Percentiles rank a stretch among this genome's conserved stretches.
Evolutionary conservation across 2,888 invertebrate species (phyloP).

Genomic region (Chalcosyrphus nemorum): DNA sequence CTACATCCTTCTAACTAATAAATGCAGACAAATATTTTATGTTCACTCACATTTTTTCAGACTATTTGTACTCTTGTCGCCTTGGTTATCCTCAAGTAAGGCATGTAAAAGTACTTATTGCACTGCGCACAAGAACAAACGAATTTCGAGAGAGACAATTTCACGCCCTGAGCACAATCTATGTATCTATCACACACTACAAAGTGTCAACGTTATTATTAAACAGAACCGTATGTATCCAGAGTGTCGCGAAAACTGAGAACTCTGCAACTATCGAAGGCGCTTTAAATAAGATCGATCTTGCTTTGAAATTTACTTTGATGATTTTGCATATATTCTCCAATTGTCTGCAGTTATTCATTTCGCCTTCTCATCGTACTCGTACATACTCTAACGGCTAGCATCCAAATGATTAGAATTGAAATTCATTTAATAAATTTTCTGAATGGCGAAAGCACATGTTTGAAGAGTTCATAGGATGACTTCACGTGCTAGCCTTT

Average conservation of each 20-base stretch:
- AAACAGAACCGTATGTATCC: constrained; percentile 16
- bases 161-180: not conserved
- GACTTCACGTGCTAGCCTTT: not conserved
- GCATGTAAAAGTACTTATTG: constrained; percentile 21
- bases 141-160: not conserved
- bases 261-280: constrained; percentile 12
- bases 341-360: constrained; percentile 22
- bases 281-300: constrained; percentile 65
- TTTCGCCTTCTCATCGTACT: not conserved
- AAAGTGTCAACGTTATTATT: not conserved
- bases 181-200: not conserved
- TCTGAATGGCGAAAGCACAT: not conserved
- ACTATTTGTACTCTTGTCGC: constrained; percentile 3
- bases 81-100: constrained; percentile 36
- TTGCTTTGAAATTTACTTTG: constrained; percentile 23
- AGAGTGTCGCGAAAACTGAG: constrained; percentile 56
- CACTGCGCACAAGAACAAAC: not conserved
- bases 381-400: not conserved
- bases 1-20: too few relatives aligned
- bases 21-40: too few relatives aligned
- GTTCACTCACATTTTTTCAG: constrained; percentile 55
- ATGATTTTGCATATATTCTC: constrained; percentile 55
- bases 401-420: constrained; percentile 34
- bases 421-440: constrained; percentile 41
- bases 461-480: constrained; percentile 8